Evolutionary conservation across 2,888 invertebrate species (phyloP), one percentile per base, ranked within the genome.

Genomic region (Troilus luridus): DNA sequence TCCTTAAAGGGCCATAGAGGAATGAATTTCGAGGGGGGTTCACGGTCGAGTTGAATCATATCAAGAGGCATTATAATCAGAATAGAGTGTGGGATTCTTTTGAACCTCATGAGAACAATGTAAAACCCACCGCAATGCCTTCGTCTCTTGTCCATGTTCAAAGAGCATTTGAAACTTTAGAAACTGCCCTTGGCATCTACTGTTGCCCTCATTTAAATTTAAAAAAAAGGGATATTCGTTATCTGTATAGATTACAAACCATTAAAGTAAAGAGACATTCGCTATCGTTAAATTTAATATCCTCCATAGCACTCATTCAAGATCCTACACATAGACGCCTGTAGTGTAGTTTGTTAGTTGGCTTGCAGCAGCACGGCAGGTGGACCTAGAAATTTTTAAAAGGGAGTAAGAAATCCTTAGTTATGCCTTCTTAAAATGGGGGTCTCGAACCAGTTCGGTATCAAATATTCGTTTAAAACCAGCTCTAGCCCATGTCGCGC

Each of bases 21-120:
- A 77, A 77, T 77, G 72, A 77, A 77, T 77, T 77, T 77, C 27
- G 72, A 77, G 72, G 8, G 24, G 41, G 72, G 41, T 41, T 77
- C 72, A 77, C 19, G 72, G 41, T 77, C 72, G 27, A 77, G 72
- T 77, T 77, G 72, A 77, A 77, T 77, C 72, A 77, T 41, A 77
- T 77, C 72, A 77, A 41, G 72, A 77, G 72, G 8, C 72, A 77
- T 77, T 77, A 77, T 41, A 77, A 77, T 41, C 27, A 27, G 72
- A 27, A 19, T 41, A 77, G 19, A 27, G 72, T 27, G 72, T 41
- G 41, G 72, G 72, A 27, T 77, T 77, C 72, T 77, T 77, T 77
- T 77, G 72, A 77, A 41, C 72, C 17, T 77, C 41, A 17, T 8
- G 7, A 77, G 41, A 24, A 41, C 41, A 27, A 19, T 77, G 72